Evolutionary conservation across 2,888 invertebrate species (phyloP), one percentile per base, ranked within the genome.

Genomic region (Sinohyriopsis cumingii): DNA sequence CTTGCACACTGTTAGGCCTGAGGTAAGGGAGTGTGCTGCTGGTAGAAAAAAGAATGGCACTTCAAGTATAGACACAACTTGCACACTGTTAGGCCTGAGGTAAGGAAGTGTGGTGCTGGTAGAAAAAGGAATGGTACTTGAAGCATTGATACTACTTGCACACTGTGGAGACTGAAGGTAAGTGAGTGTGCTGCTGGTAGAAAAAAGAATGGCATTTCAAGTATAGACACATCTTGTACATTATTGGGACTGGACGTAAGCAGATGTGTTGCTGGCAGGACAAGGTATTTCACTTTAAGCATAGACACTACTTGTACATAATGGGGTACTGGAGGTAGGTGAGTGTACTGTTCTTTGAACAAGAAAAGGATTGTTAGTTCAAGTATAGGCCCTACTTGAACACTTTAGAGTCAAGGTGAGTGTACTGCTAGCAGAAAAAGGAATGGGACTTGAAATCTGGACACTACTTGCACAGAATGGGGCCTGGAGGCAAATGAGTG

Each of bases 221-320:
- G 97, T 79, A 99, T 99, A 78, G 99, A 99, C 89, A 99, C 99
- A 9, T 99, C 99, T 0, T 99, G 99, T 90, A 99, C 99, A 28
- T 99, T 99, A 82, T 99, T 99, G 99, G 98, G 2, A 91, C 99
- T 71, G 99, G 28, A 99, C 92, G 99, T 98, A 0, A 95, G 95
- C 0, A 95, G 96, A 89, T 93, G 93, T n/a, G 33, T 19, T 59
- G 5, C 22, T n/a, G 12, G n/a, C 9, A 25, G 24, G 4, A 25
- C 22, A 45, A 45, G 45, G 45, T 0, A 12, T 45, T 2, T 12
- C 2, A 99, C 99, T 15, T 98, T 98, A 65, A 97, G 97, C 77
- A 99, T 99, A 78, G 99, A 99, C 89, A 99, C 99, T 12, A 99
- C 99, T 0, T 99, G 99, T 90, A 99, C 99, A 33, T 99, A 5